These are phyloP conservation scores for Vesta saturnalis DNA, from an alignment of 2,888 invertebrate species.

Conservation along the genomic window DNA sequence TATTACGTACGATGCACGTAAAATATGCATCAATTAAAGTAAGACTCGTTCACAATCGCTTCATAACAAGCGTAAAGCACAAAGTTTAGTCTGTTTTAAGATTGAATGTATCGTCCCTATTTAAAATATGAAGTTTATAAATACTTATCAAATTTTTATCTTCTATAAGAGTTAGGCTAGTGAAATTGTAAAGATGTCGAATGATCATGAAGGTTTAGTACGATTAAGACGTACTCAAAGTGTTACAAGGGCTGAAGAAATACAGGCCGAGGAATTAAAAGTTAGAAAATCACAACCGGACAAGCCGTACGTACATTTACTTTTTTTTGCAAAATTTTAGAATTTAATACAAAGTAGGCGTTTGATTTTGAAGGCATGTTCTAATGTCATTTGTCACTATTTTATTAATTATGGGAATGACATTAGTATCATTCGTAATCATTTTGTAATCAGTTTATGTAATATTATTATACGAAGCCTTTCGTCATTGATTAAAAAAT, in stretches of 20 bases:
- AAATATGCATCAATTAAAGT: too few relatives aligned
- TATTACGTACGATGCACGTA: too few relatives aligned
- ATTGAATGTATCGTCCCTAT: too few relatives aligned
- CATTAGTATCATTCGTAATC: too few relatives aligned
- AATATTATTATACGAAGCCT: too few relatives aligned
- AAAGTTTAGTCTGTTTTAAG: too few relatives aligned
- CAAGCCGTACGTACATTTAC: conserved; percentile 76
- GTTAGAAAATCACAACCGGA: conserved; percentile 83
- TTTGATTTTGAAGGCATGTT: too few relatives aligned
- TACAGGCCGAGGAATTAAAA: conserved; percentile 81
- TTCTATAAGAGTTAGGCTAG: neutral
- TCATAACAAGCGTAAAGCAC: too few relatives aligned
- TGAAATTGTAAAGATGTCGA: conserved; percentile 49
- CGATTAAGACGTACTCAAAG: conserved; percentile 83
- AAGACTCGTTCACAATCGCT: neutral
- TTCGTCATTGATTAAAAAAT: too few relatives aligned
- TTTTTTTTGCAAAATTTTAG: neutral
- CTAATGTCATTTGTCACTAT: neutral
- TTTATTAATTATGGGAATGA: neutral
- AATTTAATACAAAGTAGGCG: neutral
- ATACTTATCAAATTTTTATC: conserved; percentile 8
- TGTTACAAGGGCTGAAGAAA: conserved; percentile 89
- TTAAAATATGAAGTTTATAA: neutral
- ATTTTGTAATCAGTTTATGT: too few relatives aligned
- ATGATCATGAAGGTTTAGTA: conserved; percentile 61